Conservation (phyloP, 2,113 vertebrate species). For the Serilophus lunatus region DNA sequence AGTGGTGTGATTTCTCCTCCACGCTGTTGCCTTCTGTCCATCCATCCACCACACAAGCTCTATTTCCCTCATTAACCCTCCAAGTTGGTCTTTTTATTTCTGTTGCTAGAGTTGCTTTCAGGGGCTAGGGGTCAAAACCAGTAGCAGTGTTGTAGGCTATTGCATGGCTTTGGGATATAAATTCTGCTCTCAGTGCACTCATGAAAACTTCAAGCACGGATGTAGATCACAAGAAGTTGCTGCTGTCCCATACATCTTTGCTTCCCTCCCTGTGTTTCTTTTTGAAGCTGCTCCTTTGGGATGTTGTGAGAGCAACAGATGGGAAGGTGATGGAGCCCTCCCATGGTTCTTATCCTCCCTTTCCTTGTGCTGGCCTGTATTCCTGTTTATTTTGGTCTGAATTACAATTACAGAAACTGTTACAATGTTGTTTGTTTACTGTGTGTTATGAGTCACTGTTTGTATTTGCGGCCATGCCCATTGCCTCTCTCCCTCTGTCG, state of each 20-base stretch:
- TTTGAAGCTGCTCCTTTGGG: background rate
- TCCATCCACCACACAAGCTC: background rate
- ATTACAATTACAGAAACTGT: background rate
- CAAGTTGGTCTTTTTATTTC: background rate
- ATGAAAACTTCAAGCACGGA: constrained; percentile 1
- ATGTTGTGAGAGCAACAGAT: background rate
- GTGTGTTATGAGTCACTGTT: background rate
- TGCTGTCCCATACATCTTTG: background rate
- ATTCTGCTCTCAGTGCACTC: constrained; percentile 22
- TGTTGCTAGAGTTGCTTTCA: background rate
- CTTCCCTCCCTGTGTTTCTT: background rate
- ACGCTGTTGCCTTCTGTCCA: background rate
- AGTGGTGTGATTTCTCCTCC: background rate
- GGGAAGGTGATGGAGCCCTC: background rate
- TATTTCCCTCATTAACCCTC: background rate
- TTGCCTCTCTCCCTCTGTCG: background rate
- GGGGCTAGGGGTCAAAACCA: background rate
- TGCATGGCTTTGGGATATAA: constrained; percentile 20
- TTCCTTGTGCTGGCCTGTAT: background rate
- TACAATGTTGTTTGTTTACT: background rate
- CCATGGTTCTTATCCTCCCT: background rate
- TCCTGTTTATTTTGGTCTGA: constrained; percentile 35
- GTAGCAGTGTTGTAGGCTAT: background rate
- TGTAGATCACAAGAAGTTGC: constrained; percentile 11
- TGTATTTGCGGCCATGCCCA: background rate